Evolutionary conservation across 2,113 vertebrate genomes (phyloP).

Genomic region (Grus americana): DNA sequence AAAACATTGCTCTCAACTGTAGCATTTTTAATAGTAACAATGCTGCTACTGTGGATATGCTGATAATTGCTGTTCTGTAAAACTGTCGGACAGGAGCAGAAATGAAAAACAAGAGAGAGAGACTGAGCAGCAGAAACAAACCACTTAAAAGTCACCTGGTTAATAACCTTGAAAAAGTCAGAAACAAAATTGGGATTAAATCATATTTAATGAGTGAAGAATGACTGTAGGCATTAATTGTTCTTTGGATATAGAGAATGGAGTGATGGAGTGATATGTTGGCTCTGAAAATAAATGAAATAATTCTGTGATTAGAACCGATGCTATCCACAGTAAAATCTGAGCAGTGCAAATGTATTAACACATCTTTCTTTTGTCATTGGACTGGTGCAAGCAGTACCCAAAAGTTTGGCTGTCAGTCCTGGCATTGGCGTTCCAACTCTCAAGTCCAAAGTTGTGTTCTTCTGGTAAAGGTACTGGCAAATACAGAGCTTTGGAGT

Average conservation of each 20-base stretch:
- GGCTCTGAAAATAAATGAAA: neutral
- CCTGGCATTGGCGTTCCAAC: neutral
- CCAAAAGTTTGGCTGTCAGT: neutral
- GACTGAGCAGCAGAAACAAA: neutral
- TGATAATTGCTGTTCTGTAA: constrained; percentile 34
- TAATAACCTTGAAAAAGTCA: constrained; percentile 5
- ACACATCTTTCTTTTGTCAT: neutral
- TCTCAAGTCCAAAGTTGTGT: neutral
- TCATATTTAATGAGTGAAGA: neutral
- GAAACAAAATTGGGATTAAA: neutral
- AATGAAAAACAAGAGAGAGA: neutral
- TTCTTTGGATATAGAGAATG: neutral
- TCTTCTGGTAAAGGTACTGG: neutral
- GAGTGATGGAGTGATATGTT: neutral
- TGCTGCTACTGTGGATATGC: neutral
- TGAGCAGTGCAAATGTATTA: neutral
- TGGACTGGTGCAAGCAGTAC: neutral
- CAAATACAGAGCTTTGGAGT: neutral
- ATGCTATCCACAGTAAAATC: neutral
- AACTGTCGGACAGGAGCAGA: neutral
- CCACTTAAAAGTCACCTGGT: neutral
- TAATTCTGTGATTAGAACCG: neutral
- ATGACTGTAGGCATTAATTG: neutral
- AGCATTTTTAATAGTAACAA: neutral
- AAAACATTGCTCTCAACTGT: neutral